Evolutionary conservation across 2,888 invertebrate species (phyloP).

Genomic region (Hyles lineata): DNA sequence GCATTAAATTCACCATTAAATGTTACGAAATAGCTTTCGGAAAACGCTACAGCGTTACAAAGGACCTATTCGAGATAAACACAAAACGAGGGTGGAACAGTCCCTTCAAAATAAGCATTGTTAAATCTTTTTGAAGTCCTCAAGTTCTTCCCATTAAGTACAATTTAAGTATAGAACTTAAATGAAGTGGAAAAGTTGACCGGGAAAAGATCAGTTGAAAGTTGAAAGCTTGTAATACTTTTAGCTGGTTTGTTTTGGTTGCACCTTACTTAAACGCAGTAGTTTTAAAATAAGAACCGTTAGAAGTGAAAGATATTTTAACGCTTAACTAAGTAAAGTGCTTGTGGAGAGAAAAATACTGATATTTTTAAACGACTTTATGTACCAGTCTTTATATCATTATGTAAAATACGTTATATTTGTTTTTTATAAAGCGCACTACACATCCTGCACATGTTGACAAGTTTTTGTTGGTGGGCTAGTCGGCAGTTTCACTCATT

Average conservation of each 20-base stretch:
- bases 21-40: slow-evolving; percentile 50
- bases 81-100: slow-evolving; percentile 63
- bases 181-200: slow-evolving; percentile 84
- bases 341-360: neutral
- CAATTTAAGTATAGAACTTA: slow-evolving; percentile 82
- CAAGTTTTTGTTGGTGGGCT: too few relatives aligned
- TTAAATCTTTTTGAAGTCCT: slow-evolving; percentile 81
- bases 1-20: slow-evolving; percentile 45
- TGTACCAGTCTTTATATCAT: neutral
- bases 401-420: too few relatives aligned
- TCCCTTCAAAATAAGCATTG: slow-evolving; percentile 81
- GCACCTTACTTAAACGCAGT: slow-evolving; percentile 9
- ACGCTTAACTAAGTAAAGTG: slow-evolving; percentile 14
- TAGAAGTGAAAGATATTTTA: slow-evolving; percentile 19
- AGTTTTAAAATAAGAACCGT: slow-evolving; percentile 15
- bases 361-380: too few relatives aligned
- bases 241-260: slow-evolving; percentile 33
- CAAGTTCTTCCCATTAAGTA: slow-evolving; percentile 80
- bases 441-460: too few relatives aligned
- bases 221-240: slow-evolving; percentile 41
- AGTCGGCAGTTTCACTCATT: too few relatives aligned
- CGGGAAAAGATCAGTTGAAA: slow-evolving; percentile 65
- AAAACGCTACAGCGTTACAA: slow-evolving; percentile 55
- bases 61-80: slow-evolving; percentile 66
- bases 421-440: too few relatives aligned